A percentile compares a stretch with the other conserved stretches of the same genome.
Evolutionary conservation across 2,797 vertebrate genomes (phyloP).

Genomic region (Gobionotothen gibberifrons): DNA sequence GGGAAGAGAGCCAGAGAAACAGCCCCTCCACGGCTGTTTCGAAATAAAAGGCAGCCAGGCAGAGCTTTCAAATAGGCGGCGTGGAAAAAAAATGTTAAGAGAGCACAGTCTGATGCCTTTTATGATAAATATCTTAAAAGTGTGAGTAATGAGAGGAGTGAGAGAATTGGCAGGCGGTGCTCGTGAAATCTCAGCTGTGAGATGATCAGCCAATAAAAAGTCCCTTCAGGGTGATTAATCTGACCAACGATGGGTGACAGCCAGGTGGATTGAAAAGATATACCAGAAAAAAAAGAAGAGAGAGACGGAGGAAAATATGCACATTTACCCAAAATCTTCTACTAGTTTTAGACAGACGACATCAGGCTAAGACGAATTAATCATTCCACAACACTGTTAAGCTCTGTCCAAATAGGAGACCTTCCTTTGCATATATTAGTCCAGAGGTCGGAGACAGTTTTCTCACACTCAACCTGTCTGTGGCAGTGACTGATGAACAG

Average conservation of each 20-base stretch:
- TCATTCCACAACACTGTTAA: constrained; percentile 1
- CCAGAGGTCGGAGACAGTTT: neutral
- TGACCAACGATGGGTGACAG: constrained; percentile 63
- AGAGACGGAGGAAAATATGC: constrained; percentile 6
- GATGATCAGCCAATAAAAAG: constrained; percentile 78
- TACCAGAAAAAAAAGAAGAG: constrained; percentile 8
- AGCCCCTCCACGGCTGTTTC: constrained; percentile 59
- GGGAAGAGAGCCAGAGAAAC: constrained; percentile 62
- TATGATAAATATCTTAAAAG: constrained; percentile 80
- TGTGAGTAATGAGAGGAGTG: constrained; percentile 73
- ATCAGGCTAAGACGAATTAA: constrained; percentile 9
- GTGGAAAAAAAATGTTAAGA: constrained; percentile 54
- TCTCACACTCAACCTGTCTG: constrained; percentile 15
- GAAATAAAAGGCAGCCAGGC: constrained; percentile 81
- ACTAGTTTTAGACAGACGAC: constrained; percentile 4
- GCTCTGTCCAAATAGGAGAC: constrained; percentile 10
- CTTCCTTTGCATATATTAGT: constrained; percentile 32
- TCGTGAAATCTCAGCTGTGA: constrained; percentile 71
- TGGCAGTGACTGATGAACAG: constrained; percentile 44
- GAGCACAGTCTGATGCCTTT: constrained; percentile 79
- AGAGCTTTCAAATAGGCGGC: constrained; percentile 71
- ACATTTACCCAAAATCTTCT: constrained; percentile 24
- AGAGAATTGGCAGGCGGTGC: constrained; percentile 52
- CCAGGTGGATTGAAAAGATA: constrained; percentile 53
- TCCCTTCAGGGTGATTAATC: constrained; percentile 77